phyloP scores from a whole-genome alignment of 2,113 vertebrate genomes.

The Campylomormyrus tamandua region DNA sequence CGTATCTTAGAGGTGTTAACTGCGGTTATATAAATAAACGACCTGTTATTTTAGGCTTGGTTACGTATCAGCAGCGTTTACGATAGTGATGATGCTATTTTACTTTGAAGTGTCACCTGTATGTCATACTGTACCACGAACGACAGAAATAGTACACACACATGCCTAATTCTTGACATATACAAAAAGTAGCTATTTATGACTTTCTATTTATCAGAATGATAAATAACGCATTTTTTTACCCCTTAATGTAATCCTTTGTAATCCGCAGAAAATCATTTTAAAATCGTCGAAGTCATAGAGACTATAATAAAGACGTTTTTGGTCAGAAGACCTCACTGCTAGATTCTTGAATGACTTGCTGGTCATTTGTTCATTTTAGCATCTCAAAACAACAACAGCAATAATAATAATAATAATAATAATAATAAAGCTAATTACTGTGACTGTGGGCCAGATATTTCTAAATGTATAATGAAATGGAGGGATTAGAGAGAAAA shows the following conservation, averaged over 20 bases:
- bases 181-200: background rate
- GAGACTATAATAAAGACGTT: background rate
- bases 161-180: background rate
- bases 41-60: conserved; percentile 58
- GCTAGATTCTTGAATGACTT: background rate
- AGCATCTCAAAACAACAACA: background rate
- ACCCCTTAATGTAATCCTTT: background rate
- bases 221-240: background rate
- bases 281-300: background rate
- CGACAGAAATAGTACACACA: conserved; percentile 57
- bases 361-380: background rate
- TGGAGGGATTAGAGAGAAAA: background rate
- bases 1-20: conserved; percentile 56
- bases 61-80: conserved; percentile 56
- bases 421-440: background rate
- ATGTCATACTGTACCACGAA: conserved; percentile 51
- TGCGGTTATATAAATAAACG: conserved; percentile 59
- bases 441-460: background rate
- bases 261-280: background rate
- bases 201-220: background rate
- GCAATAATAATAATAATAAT: background rate
- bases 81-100: conserved; percentile 51
- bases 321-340: background rate
- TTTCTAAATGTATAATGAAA: background rate
- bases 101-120: conserved; percentile 58